Base-by-base conservation (phyloP, 2,797 vertebrate genomes). In the Microctenopoma lineatum region DNA sequence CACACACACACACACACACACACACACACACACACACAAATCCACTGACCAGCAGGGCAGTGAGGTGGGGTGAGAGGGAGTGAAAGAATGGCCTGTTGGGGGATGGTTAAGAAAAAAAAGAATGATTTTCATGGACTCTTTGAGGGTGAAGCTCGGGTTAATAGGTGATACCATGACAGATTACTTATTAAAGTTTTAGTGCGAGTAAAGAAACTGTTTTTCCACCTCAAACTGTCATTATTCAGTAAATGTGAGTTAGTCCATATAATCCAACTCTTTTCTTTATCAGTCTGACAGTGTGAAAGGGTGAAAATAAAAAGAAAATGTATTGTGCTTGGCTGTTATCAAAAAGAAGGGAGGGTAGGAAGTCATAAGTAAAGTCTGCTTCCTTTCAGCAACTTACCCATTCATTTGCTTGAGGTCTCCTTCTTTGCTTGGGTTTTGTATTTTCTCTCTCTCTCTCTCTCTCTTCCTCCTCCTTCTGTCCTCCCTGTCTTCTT, bases 31-130 rank as follows among this genome's bases (percentile, higher is more conserved):
- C 62, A 64, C 59, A 60, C 47, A 73, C 59, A 80, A 47, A 79
- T 69, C 29, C 42, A 56, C 77, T 90, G 87, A 88, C 85, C 88
- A 87, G 75, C 62, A 2, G 66, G 73, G 69, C 44, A 81, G 15
- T 3, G 26, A 60, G 66, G 62, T 42, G 69, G 66, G 27, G 51
- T n/a, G 38, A 18, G 14, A 4, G 29, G 36, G 66, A 44, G 46
- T 68, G 44, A 74, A 60, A 58, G 56, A 68, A 46, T 41, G 46
- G 50, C 36, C 15, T n/a, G 47, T 54, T 74, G 78, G 87, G 81
- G 78, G 79, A 72, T 66, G 77, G 81, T 75, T 62, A n/a, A 60
- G 59, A 48, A 36, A 66, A 66, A 84, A 66, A 27, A n/a, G 61
- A 66, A 39, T 14, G 60, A 10, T 54, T 63, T 79, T 60, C 83